Evolutionary conservation across 2,797 vertebrate species (phyloP).

Genomic region (Lacerta agilis): DNA sequence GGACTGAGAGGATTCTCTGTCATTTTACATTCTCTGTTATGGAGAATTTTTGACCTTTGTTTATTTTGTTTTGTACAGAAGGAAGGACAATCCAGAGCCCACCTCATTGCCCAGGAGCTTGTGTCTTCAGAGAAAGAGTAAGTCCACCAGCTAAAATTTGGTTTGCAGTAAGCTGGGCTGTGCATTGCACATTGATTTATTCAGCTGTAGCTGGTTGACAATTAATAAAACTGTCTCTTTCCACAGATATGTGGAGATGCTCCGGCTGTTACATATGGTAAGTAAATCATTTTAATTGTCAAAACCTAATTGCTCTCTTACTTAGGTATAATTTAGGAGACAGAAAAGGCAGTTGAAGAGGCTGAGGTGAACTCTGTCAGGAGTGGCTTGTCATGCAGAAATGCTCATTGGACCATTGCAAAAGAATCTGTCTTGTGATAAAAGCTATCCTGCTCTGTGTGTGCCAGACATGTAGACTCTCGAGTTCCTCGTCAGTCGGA

Average conservation of each 20-base stretch:
- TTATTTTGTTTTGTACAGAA: conserved; percentile 77
- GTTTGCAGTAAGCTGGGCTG: conserved; percentile 32
- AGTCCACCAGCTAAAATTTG: conserved; percentile 73
- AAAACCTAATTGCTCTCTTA: conserved; percentile 52
- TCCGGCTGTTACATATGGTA: conserved; percentile 87
- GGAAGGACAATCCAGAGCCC: conserved; percentile 89
- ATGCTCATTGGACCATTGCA: conserved; percentile 21
- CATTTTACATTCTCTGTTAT: conserved; percentile 14
- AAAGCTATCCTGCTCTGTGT: conserved; percentile 5
- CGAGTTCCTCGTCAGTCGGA: not conserved
- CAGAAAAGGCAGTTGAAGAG: conserved; percentile 41
- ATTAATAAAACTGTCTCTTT: conserved; percentile 68
- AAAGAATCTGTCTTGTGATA: conserved; percentile 39
- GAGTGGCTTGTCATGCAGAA: conserved; percentile 23
- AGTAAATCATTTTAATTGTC: conserved; percentile 73
- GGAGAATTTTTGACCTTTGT: conserved; percentile 41
- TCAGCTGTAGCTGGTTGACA: conserved; percentile 37
- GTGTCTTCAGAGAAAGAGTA: conserved; percentile 91
- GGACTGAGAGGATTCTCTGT: conserved; percentile 10
- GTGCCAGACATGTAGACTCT: conserved; percentile 17
- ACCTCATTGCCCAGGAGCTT: conserved; percentile 90
- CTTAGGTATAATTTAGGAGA: conserved; percentile 50
- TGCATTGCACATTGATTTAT: conserved; percentile 15
- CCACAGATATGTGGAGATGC: conserved; percentile 89
- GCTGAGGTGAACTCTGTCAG: conserved; percentile 40